A percentile compares a stretch with the other conserved stretches of the same genome.
phyloP scores from a whole-genome alignment of 2,888 invertebrate species.

The Heliothis peltigera region DNA sequence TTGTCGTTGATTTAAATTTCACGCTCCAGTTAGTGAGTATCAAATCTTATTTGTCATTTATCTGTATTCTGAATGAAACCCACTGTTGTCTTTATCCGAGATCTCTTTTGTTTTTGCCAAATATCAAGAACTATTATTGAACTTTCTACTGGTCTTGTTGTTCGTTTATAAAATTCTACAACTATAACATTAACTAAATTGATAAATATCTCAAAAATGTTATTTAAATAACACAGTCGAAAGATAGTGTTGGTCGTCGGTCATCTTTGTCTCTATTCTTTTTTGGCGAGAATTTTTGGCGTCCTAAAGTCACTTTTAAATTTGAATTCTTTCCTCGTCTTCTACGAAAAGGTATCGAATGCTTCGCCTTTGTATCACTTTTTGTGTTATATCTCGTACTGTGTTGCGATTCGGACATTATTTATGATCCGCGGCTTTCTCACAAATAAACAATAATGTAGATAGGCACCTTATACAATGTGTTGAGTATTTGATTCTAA shows the following conservation, averaged over 20 bases:
- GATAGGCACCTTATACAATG: slow-evolving; percentile 35
- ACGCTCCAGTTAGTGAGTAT: slow-evolving; percentile 80
- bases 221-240: slow-evolving; percentile 66
- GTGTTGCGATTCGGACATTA: slow-evolving; percentile 82
- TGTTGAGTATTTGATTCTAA: not conserved
- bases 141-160: slow-evolving; percentile 36
- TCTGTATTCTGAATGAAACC: slow-evolving; percentile 67
- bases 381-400: slow-evolving; percentile 83
- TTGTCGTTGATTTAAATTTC: slow-evolving; percentile 86
- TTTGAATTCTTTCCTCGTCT: slow-evolving; percentile 88
- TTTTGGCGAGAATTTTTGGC: slow-evolving; percentile 82
- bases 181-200: slow-evolving; percentile 25
- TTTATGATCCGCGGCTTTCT: slow-evolving; percentile 77
- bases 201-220: slow-evolving; percentile 34
- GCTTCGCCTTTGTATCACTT: slow-evolving; percentile 89
- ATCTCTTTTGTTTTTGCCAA: slow-evolving; percentile 65
- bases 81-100: slow-evolving; percentile 62
- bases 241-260: slow-evolving; percentile 68
- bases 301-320: slow-evolving; percentile 81
- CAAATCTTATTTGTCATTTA: slow-evolving; percentile 81
- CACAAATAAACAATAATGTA: slow-evolving; percentile 70
- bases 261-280: slow-evolving; percentile 76
- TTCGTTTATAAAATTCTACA: slow-evolving; percentile 1
- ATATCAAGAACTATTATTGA: slow-evolving; percentile 62
- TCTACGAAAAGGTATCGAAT: slow-evolving; percentile 89